Evolutionary conservation across 2,888 invertebrate species (phyloP).

Genomic region (Sceliomorpha sp.): DNA sequence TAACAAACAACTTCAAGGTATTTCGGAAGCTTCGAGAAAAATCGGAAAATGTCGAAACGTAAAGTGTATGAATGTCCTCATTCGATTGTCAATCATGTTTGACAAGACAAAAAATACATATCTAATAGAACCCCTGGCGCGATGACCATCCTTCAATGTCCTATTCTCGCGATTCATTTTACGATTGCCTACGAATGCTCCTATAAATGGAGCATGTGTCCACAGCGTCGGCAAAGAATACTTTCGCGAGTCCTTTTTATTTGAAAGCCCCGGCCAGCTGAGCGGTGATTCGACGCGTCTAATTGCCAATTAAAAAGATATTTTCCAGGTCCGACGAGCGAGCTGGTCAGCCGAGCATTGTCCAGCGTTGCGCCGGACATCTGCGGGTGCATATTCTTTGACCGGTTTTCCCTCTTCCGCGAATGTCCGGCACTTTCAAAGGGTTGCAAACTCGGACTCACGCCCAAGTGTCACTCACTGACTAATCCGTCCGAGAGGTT

Average conservation of each 20-base stretch:
- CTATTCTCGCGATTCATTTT: conserved; percentile 52
- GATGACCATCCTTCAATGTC: conserved; percentile 56
- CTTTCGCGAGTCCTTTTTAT: conserved; percentile 48
- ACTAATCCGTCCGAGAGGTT: conserved; percentile 30
- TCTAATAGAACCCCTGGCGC: conserved; percentile 49
- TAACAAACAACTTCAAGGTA: too few relatives aligned
- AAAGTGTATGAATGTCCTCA: conserved; percentile 39
- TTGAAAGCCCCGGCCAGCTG: conserved; percentile 68
- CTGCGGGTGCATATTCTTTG: conserved; percentile 41
- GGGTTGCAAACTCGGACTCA: conserved; percentile 34
- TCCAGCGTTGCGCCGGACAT: conserved; percentile 39
- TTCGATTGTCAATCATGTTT: conserved; percentile 39
- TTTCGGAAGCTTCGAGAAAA: too few relatives aligned
- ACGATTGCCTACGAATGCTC: conserved; percentile 36
- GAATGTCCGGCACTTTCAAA: conserved; percentile 32
- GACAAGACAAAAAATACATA: conserved; percentile 47
- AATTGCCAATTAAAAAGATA: conserved; percentile 80
- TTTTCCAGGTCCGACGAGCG: conserved; percentile 58
- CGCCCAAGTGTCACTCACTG: conserved; percentile 41
- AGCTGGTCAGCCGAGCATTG: conserved; percentile 46
- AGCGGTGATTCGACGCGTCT: conserved; percentile 71
- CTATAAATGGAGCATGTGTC: conserved; percentile 47
- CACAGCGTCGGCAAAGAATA: conserved; percentile 35
- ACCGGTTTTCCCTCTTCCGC: conserved; percentile 32
- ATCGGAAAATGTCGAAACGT: conserved; percentile 28